phyloP scores from a whole-genome alignment of 2,113 vertebrate species.

The Mus musculus region DNA sequence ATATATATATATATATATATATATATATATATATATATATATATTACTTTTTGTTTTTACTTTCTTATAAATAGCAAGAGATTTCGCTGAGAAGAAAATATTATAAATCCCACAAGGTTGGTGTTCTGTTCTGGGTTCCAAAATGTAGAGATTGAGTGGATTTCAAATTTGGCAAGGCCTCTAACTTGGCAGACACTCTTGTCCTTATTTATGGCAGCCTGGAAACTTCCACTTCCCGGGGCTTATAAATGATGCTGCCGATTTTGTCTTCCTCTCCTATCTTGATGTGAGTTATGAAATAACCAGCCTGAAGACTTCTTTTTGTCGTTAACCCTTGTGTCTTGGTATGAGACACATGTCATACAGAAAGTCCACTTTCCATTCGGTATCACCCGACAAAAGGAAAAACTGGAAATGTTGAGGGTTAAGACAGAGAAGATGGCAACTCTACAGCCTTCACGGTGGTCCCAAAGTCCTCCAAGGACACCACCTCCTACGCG shows the following conservation, averaged over 20 bases:
- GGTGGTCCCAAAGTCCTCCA: neutral
- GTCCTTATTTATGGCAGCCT: slow-evolving; percentile 78
- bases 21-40: neutral
- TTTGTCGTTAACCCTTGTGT: slow-evolving; percentile 46
- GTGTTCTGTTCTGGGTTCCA: slow-evolving; percentile 74
- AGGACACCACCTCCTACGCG: neutral
- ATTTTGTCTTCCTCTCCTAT: slow-evolving; percentile 62
- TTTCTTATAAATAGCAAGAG: slow-evolving; percentile 74
- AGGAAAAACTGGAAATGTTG: neutral
- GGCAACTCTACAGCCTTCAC: neutral
- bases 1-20: neutral
- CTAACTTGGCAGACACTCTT: slow-evolving; percentile 74
- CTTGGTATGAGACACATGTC: neutral
- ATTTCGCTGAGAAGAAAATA: slow-evolving; percentile 76
- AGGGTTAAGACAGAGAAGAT: neutral
- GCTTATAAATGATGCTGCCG: slow-evolving; percentile 74
- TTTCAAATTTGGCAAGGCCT: slow-evolving; percentile 77
- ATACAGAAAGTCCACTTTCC: neutral
- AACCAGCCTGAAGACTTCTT: slow-evolving; percentile 50
- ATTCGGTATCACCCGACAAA: slow-evolving; percentile 33
- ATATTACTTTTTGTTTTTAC: slow-evolving; percentile 68
- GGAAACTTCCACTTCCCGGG: slow-evolving; percentile 76
- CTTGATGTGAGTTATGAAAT: slow-evolving; percentile 72
- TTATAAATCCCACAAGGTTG: slow-evolving; percentile 80
- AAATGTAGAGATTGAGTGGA: slow-evolving; percentile 74